Evolutionary conservation across 2,797 vertebrate genomes (phyloP), one percentile per base, ranked within the genome.

Genomic region (Gymnothorax reevesii): DNA sequence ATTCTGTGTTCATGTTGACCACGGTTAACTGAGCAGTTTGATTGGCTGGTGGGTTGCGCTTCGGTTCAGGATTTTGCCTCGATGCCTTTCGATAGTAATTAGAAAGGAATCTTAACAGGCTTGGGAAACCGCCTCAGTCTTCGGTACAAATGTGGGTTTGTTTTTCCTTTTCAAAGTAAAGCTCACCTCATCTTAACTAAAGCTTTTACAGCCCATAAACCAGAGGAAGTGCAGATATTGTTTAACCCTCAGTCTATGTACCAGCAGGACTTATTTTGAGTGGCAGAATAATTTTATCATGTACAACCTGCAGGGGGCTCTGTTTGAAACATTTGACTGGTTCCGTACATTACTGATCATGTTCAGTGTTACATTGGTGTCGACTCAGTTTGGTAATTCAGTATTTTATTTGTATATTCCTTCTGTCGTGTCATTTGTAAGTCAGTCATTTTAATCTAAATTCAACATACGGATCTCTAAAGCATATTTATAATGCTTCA

Each of bases 121-220:
- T 8, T 25, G 52, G n/a, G 82, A 42, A 33, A 60, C 80, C 42
- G n/a, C 62, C 4, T 15, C 54, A 77, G 52, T 27, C 10, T n/a
- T 62, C 22, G 85, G 52, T n/a, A 20, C 54, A n/a, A 15, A 57
- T 57, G 55, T n/a, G 85, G 91, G 92, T 92, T 92, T 88, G 87
- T 75, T 57, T 85, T 88, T n/a, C n/a, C 80, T 82, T 55, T 59
- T 82, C 83, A 79, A 90, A 90, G 85, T 59, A 86, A 88, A 84
- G 20, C 73, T 89, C 69, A 93, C 92, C 91, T 71, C 88, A 92
- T 95, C 94, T 92, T 94, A 94, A 84, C 25, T 8, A 86, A 89
- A 90, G 94, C 91, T 83, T 80, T 92, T 89, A 75, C 1, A 52
- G 71, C 13, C 7, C 2, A n/a, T 54, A 82, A 85, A 80, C 64